Evolutionary conservation across 2,113 vertebrate genomes (phyloP), one percentile per base, ranked within the genome.

Genomic region (Zosterops hypoxanthus): DNA sequence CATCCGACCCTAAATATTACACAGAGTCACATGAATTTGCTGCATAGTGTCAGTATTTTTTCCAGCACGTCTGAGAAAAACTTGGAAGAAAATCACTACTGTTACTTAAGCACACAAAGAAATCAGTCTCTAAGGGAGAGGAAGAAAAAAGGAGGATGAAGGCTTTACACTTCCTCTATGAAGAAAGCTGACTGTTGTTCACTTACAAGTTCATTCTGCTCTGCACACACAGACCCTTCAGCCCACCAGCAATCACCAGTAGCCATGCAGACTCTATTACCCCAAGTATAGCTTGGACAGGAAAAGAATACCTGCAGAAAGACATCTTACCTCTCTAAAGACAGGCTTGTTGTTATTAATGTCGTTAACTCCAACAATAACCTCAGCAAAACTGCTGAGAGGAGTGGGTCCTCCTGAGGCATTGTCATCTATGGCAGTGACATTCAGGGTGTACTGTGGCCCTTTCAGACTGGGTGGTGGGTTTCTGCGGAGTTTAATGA

Each of bases 301-400:
- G 31, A 72, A 57, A 72, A 88, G 23, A 61, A 6, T 25, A 55
- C 21, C 47, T 50, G 42, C n/a, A 91, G 64, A 56, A 78, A 77
- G 71, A 55, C 23, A 25, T 15, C 96, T 92, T 90, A 99, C 99
- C 98, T 98, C 97, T 59, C 97, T 96, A 93, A 99, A 99, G 65
- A 99, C 82, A 11, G 99, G 99, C 41, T 99, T 99, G 97, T 99
- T 99, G 97, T 99, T 99, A 97, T 99, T 99, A 88, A 99, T 73
- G 86, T 99, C 98, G 1, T 99, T 98, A 97, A 99, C 98, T 42
- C 98, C 98, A 39, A 99, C 98, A 53, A 99, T 97, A 73, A 99
- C 98, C 93, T 98, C 98, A 24, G 98, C 98, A 34, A 98, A 98
- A 91, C 98, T 98, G 92, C 98, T 98, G 92, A 99, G 98, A 39